Conservation (phyloP, 37 sponge, comb jelly and placozoan genomes). For the Diacarnus erythraeanus region DNA sequence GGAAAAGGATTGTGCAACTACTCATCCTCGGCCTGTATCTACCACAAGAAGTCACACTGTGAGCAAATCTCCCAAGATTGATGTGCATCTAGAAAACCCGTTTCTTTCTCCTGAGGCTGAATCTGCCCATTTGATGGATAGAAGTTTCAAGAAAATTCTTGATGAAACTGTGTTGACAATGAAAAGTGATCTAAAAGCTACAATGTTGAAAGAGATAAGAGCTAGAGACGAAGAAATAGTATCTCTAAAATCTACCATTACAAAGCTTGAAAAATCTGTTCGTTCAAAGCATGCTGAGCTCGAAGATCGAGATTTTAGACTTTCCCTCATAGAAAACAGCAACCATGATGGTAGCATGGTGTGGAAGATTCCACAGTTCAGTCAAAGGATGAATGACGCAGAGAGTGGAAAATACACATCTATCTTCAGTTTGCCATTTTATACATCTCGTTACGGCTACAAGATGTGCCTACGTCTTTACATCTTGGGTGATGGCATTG, state of each 20-base stretch:
- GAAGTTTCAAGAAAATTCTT: neutral
- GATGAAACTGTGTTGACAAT: neutral
- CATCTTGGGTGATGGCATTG: conserved; percentile 80
- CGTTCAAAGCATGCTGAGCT: conserved; percentile 35
- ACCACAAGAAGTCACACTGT: no score
- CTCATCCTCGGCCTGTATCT: neutral
- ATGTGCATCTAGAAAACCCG: neutral
- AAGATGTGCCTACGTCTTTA: conserved; percentile 85
- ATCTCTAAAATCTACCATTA: conserved; percentile 9
- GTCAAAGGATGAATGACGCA: conserved; percentile 68
- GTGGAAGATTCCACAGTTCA: conserved; percentile 78
- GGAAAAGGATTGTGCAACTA: neutral
- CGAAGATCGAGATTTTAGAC: conserved; percentile 77
- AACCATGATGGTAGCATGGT: conserved; percentile 73
- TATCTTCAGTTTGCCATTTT: conserved; percentile 79
- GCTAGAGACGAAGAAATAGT: conserved; percentile 27
- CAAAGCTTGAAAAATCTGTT: conserved; percentile 42
- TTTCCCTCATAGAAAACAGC: conserved; percentile 66
- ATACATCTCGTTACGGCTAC: conserved; percentile 78
- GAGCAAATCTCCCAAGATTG: neutral
- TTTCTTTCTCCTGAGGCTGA: neutral
- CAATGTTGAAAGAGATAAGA: neutral
- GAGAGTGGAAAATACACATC: conserved; percentile 72
- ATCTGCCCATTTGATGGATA: no score
- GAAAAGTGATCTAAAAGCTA: neutral